Percentiles rank a stretch among this genome's conserved stretches.
These are phyloP conservation scores for Lordiphosa stackelbergi DNA, from an alignment of 1,140 invertebrate species.

Conservation along the genomic window DNA sequence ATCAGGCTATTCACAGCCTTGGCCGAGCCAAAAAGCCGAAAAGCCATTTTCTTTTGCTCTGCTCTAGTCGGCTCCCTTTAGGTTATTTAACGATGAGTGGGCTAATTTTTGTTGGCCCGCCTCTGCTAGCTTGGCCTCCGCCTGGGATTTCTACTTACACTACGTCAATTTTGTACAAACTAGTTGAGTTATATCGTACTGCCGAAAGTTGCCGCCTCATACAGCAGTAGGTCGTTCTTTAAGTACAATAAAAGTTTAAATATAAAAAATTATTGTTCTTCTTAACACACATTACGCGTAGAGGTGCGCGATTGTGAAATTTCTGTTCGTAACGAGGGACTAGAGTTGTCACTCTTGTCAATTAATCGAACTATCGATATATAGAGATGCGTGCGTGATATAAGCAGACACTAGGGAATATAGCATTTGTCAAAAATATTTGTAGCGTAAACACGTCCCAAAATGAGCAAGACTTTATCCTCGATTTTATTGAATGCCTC, in stretches of 20 bases:
- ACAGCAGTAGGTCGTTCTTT: conserved; percentile 28
- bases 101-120: conserved; percentile 22
- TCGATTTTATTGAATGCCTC: too few species aligned
- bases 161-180: conserved; percentile 41
- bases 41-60: conserved; percentile 44
- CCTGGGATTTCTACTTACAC: conserved; percentile 16
- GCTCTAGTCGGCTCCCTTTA: conserved; percentile 22
- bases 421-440: too few species aligned
- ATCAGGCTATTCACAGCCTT: conserved; percentile 55
- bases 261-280: conserved; percentile 25
- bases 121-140: conserved; percentile 5
- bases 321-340: background rate
- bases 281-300: conserved; percentile 46
- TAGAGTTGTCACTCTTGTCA: too few species aligned
- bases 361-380: too few species aligned
- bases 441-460: too few species aligned
- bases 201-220: conserved; percentile 34
- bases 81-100: conserved; percentile 65
- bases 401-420: too few species aligned
- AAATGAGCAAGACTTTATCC: too few species aligned
- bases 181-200: conserved; percentile 11
- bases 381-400: too few species aligned
- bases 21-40: conserved; percentile 61
- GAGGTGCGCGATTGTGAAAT: conserved; percentile 18
- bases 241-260: conserved; percentile 20